Base-by-base conservation (phyloP, 1,140 invertebrate genomes). In the Cheumatopsyche charites region DNA sequence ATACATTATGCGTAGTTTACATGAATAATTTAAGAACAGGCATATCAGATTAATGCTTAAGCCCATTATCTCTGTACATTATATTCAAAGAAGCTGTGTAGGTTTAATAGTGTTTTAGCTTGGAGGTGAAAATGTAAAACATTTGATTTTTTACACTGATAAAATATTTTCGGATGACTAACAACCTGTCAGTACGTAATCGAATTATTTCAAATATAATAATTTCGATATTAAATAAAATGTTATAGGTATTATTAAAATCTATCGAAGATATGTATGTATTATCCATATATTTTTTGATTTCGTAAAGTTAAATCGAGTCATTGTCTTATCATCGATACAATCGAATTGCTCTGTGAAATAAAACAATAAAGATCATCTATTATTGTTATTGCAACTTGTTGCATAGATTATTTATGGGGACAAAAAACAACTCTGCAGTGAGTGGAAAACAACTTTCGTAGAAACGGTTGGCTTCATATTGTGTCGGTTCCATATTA, bases 361-460 rank as follows among this genome's bases (percentile, higher is more conserved):
- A 47, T 47, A 52, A 52, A 17, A 52, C 2, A 45, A 12, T 12
- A 52, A 52, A 17, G 47, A 17, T 52, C 19, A 52, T 52, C 47
- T 52, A 17, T 52, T 52, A 19, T 52, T 52, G 15, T 19, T 15
- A 52, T 52, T 52, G 47, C 47, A 52, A 52, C 47, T 52, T n/a
- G 15, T n/a, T 52, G 47, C 47, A 52, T 17, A 19, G 47, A 52
- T 52, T 52, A 52, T 52, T 52, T 52, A 52, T 52, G 47, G 19
- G 23, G 55, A 25, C 13, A 58, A 58, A 58, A 55, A 55, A 55
- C 15, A 55, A 55, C 49, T 55, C 7, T 58, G 23, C 55, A 58
- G 23, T 45, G 47, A 68, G 67, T 58, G 49, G 45, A 68, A 67
- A 68, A 68, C 67, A 68, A 68, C 67, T 68, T 68, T 68, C 67